Evolutionary conservation across 2,113 vertebrate species (phyloP), one percentile per base, ranked within the genome.

Genomic region (Anguilla japonica): DNA sequence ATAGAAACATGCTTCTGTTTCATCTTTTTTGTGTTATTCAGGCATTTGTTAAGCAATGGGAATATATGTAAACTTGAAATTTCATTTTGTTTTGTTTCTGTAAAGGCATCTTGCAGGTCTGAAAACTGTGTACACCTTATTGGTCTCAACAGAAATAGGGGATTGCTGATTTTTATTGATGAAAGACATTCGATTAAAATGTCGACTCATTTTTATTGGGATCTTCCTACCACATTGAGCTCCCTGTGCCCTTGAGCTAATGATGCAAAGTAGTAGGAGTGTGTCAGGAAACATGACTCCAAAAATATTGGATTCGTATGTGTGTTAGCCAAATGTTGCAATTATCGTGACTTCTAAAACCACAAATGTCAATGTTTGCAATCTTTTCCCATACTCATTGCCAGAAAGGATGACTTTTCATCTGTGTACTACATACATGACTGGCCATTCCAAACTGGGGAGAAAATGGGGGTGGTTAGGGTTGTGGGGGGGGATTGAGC

Each of bases 121-220:
- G 92, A 95, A 94, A 91, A 93, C 93, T 94, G 94, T 90, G 92
- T 94, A 92, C 90, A 89, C 91, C 92, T 94, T 93, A 94, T 94
- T 92, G 94, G 88, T 95, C 94, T 95, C 94, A 84, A 84, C 92
- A 93, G 95, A 92, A 93, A 94, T 84, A 89, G 87, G 90, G 91
- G 92, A 92, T 91, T 92, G 91, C 91, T 93, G 92, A 95, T 94
- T 94, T 93, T 90, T 94, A 94, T 94, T 94, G 94, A 95, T 95
- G 95, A 95, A 92, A 94, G 94, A 95, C 94, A 93, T 92, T 93
- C 94, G 95, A 95, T 95, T 95, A 95, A 95, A 95, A 94, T 92
- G 93, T 94, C 94, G 93, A 93, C 92, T 92, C 90, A 90, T 93
- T 94, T 94, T 95, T 95, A 95, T 95, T 95, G 93, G 94, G 93